These are phyloP conservation scores for Copidosoma aretas DNA, from an alignment of 2,888 invertebrate species.

Conservation along the genomic window DNA sequence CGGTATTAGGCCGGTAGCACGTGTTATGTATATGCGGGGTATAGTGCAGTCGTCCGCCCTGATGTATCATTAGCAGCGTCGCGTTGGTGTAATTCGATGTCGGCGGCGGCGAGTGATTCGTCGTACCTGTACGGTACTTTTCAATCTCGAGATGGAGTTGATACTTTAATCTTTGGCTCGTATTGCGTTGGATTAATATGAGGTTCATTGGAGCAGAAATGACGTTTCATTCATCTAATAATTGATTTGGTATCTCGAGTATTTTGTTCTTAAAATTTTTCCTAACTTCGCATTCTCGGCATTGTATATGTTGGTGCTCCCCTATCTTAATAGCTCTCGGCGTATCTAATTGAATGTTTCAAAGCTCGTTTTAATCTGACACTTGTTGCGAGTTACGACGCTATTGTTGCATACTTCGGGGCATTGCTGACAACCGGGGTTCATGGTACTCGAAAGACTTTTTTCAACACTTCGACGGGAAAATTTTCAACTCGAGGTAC, in stretches of 20 bases:
- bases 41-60: background rate
- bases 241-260: too few relatives aligned
- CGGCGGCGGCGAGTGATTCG: background rate
- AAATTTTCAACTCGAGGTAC: too few relatives aligned
- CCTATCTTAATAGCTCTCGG: background rate
- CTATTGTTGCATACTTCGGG: background rate
- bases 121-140: background rate
- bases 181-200: too few relatives aligned
- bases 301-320: background rate
- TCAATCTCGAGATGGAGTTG: background rate
- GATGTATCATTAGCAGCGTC: too few relatives aligned
- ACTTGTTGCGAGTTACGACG: background rate
- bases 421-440: background rate
- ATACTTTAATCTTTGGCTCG: background rate
- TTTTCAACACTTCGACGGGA: background rate
- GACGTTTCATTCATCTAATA: too few relatives aligned
- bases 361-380: background rate
- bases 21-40: too few relatives aligned
- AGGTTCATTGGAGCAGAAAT: too few relatives aligned
- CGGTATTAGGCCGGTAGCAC: background rate
- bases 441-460: background rate
- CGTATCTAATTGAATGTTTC: background rate
- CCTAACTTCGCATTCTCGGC: background rate
- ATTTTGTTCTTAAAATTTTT: too few relatives aligned
- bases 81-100: background rate